Evolutionary conservation across 2,888 invertebrate species (phyloP).

Genomic region (Aethes cnicana): DNA sequence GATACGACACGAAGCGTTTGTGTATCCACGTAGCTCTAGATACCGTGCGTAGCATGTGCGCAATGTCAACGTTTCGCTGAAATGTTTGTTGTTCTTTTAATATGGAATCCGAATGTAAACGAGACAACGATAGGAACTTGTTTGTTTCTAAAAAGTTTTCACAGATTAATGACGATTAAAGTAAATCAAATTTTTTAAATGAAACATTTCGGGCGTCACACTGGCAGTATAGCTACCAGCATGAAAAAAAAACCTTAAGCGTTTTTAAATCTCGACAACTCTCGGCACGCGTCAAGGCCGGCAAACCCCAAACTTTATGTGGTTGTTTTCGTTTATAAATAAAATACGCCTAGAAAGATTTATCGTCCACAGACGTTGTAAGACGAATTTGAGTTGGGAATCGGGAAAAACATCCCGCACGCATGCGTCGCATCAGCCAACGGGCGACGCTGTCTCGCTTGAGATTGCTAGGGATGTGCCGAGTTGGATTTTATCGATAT

Average conservation of each 20-base stretch:
- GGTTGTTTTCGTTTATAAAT: slow-evolving; percentile 53
- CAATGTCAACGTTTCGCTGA: too few relatives aligned
- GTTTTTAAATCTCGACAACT: background rate
- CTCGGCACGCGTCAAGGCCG: slow-evolving; percentile 11
- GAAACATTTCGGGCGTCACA: too few relatives aligned
- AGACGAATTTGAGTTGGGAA: slow-evolving; percentile 60
- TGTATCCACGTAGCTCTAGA: too few relatives aligned
- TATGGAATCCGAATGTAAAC: too few relatives aligned
- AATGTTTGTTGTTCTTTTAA: too few relatives aligned
- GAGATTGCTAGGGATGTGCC: slow-evolving; percentile 42
- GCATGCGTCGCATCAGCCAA: slow-evolving; percentile 66
- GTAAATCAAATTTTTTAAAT: too few relatives aligned
- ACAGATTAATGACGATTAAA: too few relatives aligned
- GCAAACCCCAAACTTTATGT: slow-evolving; percentile 30
- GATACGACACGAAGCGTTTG: too few relatives aligned
- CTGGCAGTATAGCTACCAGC: too few relatives aligned
- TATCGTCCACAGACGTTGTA: slow-evolving; percentile 51
- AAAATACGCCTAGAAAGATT: slow-evolving; percentile 53
- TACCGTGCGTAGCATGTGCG: too few relatives aligned
- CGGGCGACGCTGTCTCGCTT: slow-evolving; percentile 51
- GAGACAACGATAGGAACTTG: too few relatives aligned
- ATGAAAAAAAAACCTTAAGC: background rate
- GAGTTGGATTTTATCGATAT: slow-evolving; percentile 38
- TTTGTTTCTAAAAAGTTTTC: too few relatives aligned
- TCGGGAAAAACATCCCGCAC: slow-evolving; percentile 60